Evolutionary conservation across 2,888 invertebrate species (phyloP), one percentile per base, ranked within the genome.

Genomic region (Apodemia mormo): DNA sequence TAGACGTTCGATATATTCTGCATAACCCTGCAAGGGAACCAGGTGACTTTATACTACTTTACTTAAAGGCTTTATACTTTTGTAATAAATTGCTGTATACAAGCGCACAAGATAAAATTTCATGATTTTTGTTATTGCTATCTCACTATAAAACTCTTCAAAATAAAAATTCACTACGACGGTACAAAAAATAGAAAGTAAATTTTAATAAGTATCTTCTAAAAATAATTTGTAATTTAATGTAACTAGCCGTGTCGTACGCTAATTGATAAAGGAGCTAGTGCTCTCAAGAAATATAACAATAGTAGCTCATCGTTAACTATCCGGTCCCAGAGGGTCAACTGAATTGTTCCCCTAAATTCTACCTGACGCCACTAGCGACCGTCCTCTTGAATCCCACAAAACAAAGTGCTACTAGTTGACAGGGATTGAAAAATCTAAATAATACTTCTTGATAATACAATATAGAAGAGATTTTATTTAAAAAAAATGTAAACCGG

Each of bases 291-390:
- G 72, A 68, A 70, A 68, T 68, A 71, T 65, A 40, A 64, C 66
- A 56, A 29, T 56, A 68, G 68, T 54, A 45, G 68, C 45, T 58
- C 49, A 69, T 67, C 64, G 68, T 68, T 66, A 70, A 67, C 70
- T 61, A 65, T 37, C 43, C 66, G n/a, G 68, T 68, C 72, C 67
- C 43, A 22, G 54, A 54, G 68, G 70, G 70, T 72, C 70, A 72
- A 66, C 65, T 52, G 45, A 56, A 67, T 70, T 45, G 64, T 66
- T 49, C 64, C 68, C 72, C 64, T 64, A 64, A 71, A 69, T 68
- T 69, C 61, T 54, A 69, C 71, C 67, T 67, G 64, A 71, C 61
- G 37, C 68, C 64, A 64, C 66, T 70, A 43, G 67, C 66, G 65
- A 67, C 69, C 65, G 33, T 54, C 61, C 56, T 66, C 33, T 30